Percentiles rank a stretch among this genome's conserved stretches.
These are phyloP conservation scores for Zelostemma sp. DNA, from an alignment of 1,140 invertebrate genomes.

Conservation along the genomic window DNA sequence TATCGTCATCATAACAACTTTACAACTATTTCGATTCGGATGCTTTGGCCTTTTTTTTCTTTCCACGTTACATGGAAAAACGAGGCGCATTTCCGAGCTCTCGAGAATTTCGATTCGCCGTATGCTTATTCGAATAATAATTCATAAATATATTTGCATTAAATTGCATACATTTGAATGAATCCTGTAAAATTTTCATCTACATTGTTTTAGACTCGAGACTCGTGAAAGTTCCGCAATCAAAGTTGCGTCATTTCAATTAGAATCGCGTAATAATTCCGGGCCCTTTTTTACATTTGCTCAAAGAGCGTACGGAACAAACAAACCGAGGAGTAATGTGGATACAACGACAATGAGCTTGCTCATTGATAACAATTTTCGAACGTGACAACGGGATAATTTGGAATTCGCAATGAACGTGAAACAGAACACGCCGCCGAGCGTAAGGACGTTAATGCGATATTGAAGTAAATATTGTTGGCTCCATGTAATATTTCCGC, in stretches of 20 bases:
- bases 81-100: too few relatives aligned
- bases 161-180: not conserved
- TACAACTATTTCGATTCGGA: conserved; percentile 54
- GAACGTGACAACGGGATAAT: not conserved
- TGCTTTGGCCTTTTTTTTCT: conserved; percentile 6
- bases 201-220: too few relatives aligned
- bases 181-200: not conserved
- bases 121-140: not conserved
- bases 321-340: too few relatives aligned
- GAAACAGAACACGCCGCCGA: not conserved
- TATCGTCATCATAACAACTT: conserved; percentile 50
- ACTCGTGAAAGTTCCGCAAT: not conserved
- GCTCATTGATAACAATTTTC: conserved; percentile 1
- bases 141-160: not conserved
- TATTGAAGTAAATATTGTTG: not conserved
- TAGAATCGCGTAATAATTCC: too few relatives aligned
- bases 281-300: too few relatives aligned
- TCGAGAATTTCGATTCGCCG: too few relatives aligned
- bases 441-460: not conserved
- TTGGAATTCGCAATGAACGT: not conserved
- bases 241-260: too few relatives aligned
- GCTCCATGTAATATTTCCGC: not conserved
- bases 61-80: too few relatives aligned
- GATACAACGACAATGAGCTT: too few relatives aligned
- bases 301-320: too few relatives aligned